These are phyloP conservation scores for Lepidotrigona ventralis DNA, from an alignment of 1,140 invertebrate genomes.

Conservation along the genomic window DNA sequence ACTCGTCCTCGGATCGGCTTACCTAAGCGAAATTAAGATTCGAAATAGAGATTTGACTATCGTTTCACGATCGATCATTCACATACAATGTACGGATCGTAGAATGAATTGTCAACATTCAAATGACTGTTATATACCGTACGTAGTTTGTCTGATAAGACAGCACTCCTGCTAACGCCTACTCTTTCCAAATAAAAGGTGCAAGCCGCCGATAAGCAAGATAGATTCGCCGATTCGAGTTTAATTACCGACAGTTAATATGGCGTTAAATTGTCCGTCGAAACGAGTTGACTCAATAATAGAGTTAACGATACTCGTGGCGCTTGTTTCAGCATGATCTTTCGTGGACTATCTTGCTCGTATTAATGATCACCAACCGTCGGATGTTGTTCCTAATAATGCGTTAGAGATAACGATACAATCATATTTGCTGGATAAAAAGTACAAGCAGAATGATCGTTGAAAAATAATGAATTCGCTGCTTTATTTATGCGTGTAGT, in stretches of 20 bases:
- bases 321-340: background rate
- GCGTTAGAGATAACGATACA: conserved; percentile 14
- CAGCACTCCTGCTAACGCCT: background rate
- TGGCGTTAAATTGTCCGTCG: background rate
- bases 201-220: conserved; percentile 5
- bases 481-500: background rate
- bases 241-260: background rate
- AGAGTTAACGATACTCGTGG: conserved; percentile 1
- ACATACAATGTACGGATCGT: no score
- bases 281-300: background rate
- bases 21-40: background rate
- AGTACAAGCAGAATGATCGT: background rate
- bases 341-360: background rate
- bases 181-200: background rate
- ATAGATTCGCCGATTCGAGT: background rate
- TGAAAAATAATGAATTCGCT: conserved; percentile 6
- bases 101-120: background rate
- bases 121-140: background rate
- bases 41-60: background rate
- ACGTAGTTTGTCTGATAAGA: background rate
- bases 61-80: background rate
- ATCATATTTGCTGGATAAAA: background rate
- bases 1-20: background rate
- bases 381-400: conserved; percentile 19
- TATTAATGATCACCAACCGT: conserved; percentile 5